A percentile compares a stretch with the other conserved stretches of the same genome.
phyloP scores from a whole-genome alignment of 2,797 vertebrate species.

The Limnodromus scolopaceus region DNA sequence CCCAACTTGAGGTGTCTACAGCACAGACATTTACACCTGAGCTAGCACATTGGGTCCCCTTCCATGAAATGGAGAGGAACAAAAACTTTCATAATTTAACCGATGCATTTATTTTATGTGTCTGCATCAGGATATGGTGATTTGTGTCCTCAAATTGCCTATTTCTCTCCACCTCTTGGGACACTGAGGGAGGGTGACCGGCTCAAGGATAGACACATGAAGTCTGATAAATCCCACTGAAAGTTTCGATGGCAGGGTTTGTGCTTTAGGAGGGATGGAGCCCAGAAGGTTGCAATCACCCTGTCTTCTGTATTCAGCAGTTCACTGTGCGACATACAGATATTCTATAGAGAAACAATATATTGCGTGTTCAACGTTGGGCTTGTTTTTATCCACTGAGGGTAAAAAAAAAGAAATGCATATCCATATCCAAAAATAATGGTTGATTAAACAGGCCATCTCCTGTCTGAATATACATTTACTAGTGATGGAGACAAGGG shows the following conservation, averaged over 20 bases:
- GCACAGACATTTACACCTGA: not conserved
- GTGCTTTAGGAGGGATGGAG: not conserved
- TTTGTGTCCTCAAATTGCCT: not conserved
- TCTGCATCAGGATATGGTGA: not conserved
- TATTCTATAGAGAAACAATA: not conserved
- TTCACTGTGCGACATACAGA: not conserved
- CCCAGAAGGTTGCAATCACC: not conserved
- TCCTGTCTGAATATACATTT: not conserved
- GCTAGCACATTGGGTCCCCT: accelerated
- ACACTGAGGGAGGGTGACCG: not conserved
- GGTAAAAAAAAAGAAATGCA: not conserved
- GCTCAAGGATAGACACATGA: not conserved
- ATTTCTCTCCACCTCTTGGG: not conserved
- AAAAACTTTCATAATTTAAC: not conserved
- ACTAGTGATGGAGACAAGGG: not conserved
- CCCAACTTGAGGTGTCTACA: not conserved
- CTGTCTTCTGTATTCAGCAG: not conserved
- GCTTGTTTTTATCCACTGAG: not conserved
- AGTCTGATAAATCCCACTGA: not conserved
- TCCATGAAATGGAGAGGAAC: not conserved
- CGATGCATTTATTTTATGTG: not conserved
- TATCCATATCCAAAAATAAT: not conserved
- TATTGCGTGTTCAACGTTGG: not conserved
- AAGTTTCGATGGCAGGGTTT: not conserved
- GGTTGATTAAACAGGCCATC: not conserved